Base-by-base conservation (phyloP, 2,113 vertebrate species). In the Paramisgurnus dabryanus region DNA sequence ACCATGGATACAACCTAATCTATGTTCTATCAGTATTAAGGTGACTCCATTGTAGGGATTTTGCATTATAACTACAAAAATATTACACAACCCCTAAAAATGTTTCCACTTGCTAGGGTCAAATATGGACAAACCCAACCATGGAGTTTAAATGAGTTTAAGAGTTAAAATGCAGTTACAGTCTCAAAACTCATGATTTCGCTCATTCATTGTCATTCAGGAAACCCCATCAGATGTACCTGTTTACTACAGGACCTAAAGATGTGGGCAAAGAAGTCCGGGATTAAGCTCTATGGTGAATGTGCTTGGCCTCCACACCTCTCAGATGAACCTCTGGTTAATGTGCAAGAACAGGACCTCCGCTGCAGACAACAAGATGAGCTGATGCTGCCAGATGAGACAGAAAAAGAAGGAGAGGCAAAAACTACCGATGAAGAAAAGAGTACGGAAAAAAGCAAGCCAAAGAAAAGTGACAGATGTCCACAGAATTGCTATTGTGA, bases 141-240 rank as follows among this genome's bases (percentile, higher is more conserved):
- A 22, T 34, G 27, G 27, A 34, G 27, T 34, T 34, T 2, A 34
- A 34, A 34, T 34, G 27, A 34, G 27, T 34, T 34, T 22, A 22
- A 22, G 22, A 22, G 22, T 22, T 22, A 22, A 22, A 22, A 22
- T 47, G 45, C 6, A 47, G 6, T 7, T 47, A 47, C 8, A 47
- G 45, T 47, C 17, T 67, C 1, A 67, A 67, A 67, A 47, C 45
- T 9, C 45, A 13, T 53, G 34, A 11, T 60, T 10, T 13, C 40
- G 15, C 5, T 45, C n/a, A 74, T 61, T 45, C 17, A 18, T n/a
- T 74, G 71, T 74, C 22, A 81, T 91, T 9, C 53, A 64, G 0
- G 91, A 4, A 99, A 98, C 86, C 94, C 94, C 0, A 85, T 98
- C 82, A 89, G 92, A 83, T 99, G 96, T 77, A 95, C 94, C 87